Base-by-base conservation (phyloP, 2,888 invertebrate species). In the Cyrtodaria siliqua region DNA sequence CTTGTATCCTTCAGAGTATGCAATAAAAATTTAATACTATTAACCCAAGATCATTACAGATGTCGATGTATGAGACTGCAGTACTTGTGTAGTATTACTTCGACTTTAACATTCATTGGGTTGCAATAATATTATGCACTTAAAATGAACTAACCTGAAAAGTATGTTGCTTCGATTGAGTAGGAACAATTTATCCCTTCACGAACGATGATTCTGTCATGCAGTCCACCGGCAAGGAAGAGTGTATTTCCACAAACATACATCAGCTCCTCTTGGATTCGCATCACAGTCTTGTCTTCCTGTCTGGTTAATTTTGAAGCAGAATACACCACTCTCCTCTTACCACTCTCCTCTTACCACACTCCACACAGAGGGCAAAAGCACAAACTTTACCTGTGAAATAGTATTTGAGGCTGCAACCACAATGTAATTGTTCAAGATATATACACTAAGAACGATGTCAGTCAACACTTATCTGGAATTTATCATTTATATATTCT, bases 281-380 rank as follows among this genome's bases (percentile, higher is more conserved):
- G 40, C 27, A 33, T 16, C 16, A 64, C 29, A 33, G 27, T 16
- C 27, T 44, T 26, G n/a, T 44, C 29, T 42, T 55, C 56, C 18
- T 40, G 26, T 18, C 26, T 44, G 47, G 23, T n/a, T 20, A 67
- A 27, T 33, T 59, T 67, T 49, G 16, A 18, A n/a, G 49, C 50
- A 23, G 24, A 20, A 50, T 60, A 60, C 24, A 68, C 42, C 12
- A 59, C 50, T 20, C 68, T 20, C 16, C 68, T 18, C 38, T 68
- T 68, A 14, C 68, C 68, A 60, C 68, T 52, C 60, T 20, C 16
- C 68, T 18, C 38, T 68, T 68, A 14, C 68, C 68, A 60, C 68
- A 60, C 60, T 33, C 33, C 33, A 33, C 33, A 33, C 33, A 33
- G 33, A 33, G 33, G 33, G 4, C 33, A 12, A 33, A 33, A 12